Conservation (phyloP, 2,888 invertebrate species). For the Papilio gigon region DNA sequence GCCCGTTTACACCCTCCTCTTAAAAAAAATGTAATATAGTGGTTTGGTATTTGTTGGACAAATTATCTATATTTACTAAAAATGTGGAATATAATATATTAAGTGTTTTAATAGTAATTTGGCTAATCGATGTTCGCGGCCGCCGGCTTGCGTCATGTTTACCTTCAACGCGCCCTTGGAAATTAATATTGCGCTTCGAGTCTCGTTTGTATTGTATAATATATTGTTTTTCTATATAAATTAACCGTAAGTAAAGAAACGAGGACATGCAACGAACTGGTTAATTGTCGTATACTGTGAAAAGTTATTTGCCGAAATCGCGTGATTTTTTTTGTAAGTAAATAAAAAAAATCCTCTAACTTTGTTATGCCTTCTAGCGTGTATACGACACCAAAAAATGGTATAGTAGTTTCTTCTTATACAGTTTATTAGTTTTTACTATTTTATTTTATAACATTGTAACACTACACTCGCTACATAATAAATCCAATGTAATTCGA, state of each 20-base stretch:
- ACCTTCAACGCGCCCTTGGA: conserved; percentile 64
- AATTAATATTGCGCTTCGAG: conserved; percentile 46
- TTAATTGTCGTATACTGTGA: too few species aligned
- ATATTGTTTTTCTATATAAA: conserved; percentile 27
- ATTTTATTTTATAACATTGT: conserved; percentile 18
- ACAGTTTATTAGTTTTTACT: not conserved
- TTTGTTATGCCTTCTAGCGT: not conserved
- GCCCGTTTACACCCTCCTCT: too few species aligned
- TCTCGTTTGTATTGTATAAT: conserved; percentile 4
- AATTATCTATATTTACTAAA: conserved; percentile 14
- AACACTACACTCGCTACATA: conserved; percentile 23
- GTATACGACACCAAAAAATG: not conserved
- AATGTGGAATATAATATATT: conserved; percentile 47
- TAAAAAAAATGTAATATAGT: too few species aligned
- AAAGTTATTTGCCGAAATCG: too few species aligned
- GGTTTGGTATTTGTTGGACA: not conserved
- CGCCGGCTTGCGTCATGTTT: conserved; percentile 72
- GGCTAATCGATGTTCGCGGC: conserved; percentile 68
- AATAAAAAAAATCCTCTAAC: too few species aligned
- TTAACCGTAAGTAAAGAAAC: conserved; percentile 42
- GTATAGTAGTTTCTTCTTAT: not conserved
- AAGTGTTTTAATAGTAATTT: conserved; percentile 69
- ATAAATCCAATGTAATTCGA: conserved; percentile 29
- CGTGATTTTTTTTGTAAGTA: too few species aligned
- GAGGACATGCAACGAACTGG: not conserved